phyloP scores from a whole-genome alignment of 2,888 invertebrate genomes.

The Antheraea assamensis region DNA sequence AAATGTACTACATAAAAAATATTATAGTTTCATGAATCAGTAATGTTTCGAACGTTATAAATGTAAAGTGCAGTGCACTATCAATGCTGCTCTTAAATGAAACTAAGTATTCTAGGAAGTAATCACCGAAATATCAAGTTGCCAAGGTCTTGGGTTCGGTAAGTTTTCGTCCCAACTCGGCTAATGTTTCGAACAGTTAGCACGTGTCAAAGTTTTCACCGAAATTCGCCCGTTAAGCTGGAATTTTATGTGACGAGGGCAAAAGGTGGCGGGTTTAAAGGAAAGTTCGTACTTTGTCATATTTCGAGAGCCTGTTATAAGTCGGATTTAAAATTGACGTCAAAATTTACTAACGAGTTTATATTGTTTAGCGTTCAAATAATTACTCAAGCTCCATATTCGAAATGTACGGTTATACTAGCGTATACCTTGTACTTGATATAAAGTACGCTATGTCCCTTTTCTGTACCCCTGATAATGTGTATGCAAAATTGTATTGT shows the following conservation, averaged over 20 bases:
- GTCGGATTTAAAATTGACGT: constrained; percentile 35
- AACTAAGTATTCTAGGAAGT: constrained; percentile 13
- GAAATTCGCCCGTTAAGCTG: constrained; percentile 28
- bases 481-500: no score
- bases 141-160: constrained; percentile 35
- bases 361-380: not conserved
- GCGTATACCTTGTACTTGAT: no score
- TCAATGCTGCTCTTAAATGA: not conserved
- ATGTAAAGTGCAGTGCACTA: not conserved
- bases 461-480: no score
- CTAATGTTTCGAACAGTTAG: constrained; percentile 44
- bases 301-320: constrained; percentile 35
- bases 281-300: constrained; percentile 37
- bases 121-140: constrained; percentile 26
- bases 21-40: no score
- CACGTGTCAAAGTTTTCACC: constrained; percentile 42
- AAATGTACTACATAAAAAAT: no score
- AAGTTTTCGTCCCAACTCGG: constrained; percentile 33
- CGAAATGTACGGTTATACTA: no score
- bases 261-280: constrained; percentile 36
- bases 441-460: no score
- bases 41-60: no score
- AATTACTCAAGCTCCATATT: not conserved
- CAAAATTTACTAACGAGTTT: constrained; percentile 25
- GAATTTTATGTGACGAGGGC: constrained; percentile 32